Percentiles rank a stretch among this genome's conserved stretches.
Evolutionary conservation across 2,888 invertebrate species (phyloP).

Genomic region (Auanema sp.): DNA sequence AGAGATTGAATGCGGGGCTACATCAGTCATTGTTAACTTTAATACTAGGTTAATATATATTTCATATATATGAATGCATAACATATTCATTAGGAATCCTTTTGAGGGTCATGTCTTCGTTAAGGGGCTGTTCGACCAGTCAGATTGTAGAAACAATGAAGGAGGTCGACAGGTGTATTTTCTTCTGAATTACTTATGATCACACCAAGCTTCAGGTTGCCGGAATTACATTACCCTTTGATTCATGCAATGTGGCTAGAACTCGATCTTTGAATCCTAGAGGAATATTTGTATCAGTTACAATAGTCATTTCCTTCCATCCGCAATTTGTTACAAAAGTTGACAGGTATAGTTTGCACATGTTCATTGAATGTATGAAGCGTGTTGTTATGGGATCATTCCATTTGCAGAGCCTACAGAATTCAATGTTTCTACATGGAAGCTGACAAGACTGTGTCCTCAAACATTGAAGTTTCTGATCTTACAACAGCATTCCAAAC

Average conservation of each 20-base stretch:
- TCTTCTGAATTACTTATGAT: too few relatives aligned
- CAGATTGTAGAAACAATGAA: constrained; percentile 39
- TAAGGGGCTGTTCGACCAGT: constrained; percentile 53
- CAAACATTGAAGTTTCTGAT: constrained; percentile 55
- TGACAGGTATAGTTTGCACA: constrained; percentile 7
- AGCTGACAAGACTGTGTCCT: constrained; percentile 57
- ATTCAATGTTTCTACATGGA: constrained; percentile 62
- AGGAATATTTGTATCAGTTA: constrained; percentile 57
- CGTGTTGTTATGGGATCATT: not conserved
- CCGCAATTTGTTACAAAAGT: constrained; percentile 58
- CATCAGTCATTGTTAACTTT: constrained; percentile 56
- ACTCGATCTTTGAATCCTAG: constrained; percentile 58
- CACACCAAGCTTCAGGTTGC: constrained; percentile 38
- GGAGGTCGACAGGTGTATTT: constrained; percentile 45
- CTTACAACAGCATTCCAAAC: constrained; percentile 58
- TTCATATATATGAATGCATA: not conserved
- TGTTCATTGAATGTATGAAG: constrained; percentile 1
- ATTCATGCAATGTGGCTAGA: constrained; percentile 55
- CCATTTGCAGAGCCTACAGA: constrained; percentile 45
- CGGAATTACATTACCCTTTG: constrained; percentile 58
- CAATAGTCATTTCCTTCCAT: constrained; percentile 60
- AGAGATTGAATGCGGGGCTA: constrained; percentile 62
- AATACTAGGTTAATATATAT: constrained; percentile 32
- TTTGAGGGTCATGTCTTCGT: constrained; percentile 54
- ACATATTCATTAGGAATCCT: constrained; percentile 22